Conservation (phyloP, 1,140 invertebrate species). For the Ceratina japonica region DNA sequence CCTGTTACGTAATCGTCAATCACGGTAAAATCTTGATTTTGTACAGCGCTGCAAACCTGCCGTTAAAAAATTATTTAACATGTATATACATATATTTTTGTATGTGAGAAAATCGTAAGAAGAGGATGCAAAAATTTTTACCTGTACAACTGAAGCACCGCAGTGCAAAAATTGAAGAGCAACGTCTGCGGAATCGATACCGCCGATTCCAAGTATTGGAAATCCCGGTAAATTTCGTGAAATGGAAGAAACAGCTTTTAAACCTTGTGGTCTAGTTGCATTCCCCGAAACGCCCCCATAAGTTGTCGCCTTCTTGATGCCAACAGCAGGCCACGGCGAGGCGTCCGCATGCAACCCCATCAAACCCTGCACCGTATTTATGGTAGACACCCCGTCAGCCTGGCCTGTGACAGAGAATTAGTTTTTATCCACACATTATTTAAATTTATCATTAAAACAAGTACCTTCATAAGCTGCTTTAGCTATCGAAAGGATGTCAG, state of each 20-base stretch:
- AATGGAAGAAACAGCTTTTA: conserved; percentile 93
- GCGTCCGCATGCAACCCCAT: conserved; percentile 92
- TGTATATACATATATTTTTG: no score
- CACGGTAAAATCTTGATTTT: conserved; percentile 98
- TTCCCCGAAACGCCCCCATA: conserved; percentile 98
- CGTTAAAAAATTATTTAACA: no score
- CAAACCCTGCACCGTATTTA: conserved; percentile 96
- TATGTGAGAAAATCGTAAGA: neutral
- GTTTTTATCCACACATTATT: neutral
- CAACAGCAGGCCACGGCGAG: conserved; percentile 94
- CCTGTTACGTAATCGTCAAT: conserved; percentile 96
- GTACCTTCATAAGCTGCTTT: conserved; percentile 92
- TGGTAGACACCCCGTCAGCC: conserved; percentile 96
- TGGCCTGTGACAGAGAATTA: conserved; percentile 81
- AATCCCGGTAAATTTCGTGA: conserved; percentile 91
- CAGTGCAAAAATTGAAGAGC: conserved; percentile 95
- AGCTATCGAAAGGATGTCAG: conserved; percentile 94
- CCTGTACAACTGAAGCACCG: conserved; percentile 94
- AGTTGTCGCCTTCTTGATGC: conserved; percentile 89
- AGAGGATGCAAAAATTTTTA: conserved; percentile 66
- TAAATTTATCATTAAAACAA: neutral
- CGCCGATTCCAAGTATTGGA: conserved; percentile 96
- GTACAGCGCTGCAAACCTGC: conserved; percentile 96
- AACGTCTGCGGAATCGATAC: conserved; percentile 97
- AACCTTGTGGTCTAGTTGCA: conserved; percentile 94